Evolutionary conservation across 2,888 invertebrate species (phyloP).

Genomic region (Halictus quadricinctus): DNA sequence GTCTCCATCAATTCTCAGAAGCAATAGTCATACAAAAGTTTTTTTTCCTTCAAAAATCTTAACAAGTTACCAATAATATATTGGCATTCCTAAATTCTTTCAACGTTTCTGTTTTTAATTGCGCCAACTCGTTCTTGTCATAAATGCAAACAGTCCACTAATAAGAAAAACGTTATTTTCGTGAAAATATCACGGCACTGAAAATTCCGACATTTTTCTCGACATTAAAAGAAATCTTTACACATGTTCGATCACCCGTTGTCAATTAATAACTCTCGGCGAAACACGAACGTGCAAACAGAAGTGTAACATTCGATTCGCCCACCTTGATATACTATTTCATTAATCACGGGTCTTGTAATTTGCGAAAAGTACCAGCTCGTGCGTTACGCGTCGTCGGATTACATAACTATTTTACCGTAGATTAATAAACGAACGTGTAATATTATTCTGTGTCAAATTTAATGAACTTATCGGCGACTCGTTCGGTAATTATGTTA

Average conservation of each 20-base stretch:
- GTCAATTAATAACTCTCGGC: neutral
- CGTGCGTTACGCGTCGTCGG: neutral
- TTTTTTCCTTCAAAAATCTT: neutral
- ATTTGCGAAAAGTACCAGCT: neutral
- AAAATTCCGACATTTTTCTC: neutral
- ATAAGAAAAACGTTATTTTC: neutral
- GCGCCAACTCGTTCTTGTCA: no score
- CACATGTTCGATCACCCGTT: neutral
- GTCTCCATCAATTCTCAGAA: no score
- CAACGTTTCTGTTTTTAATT: neutral
- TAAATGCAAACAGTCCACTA: neutral
- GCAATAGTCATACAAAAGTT: no score
- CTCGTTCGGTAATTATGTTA: constrained; percentile 38
- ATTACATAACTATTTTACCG: neutral
- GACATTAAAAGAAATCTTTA: neutral
- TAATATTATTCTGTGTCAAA: neutral
- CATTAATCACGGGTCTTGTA: neutral
- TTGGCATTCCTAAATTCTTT: neutral
- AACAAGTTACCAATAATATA: neutral
- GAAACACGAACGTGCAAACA: no score
- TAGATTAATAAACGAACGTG: constrained; percentile 1
- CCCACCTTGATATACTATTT: neutral
- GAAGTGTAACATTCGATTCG: neutral
- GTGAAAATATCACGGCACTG: neutral
- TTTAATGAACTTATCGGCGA: neutral